Base-by-base conservation (phyloP, 1,140 invertebrate species). In the Heterodera schachtii region DNA sequence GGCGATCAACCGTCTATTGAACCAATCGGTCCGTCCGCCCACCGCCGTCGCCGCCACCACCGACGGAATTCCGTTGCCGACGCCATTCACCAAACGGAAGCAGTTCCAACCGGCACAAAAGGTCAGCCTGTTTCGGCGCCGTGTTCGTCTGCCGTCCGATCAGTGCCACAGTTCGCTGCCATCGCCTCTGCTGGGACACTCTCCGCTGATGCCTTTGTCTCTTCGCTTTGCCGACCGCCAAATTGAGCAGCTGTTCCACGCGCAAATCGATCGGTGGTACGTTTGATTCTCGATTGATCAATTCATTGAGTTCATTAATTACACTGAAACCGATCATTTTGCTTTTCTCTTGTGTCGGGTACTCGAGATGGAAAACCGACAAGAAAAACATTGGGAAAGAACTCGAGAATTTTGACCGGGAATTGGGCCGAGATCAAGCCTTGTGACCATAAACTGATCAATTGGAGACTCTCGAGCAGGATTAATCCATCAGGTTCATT, bases 181-280 rank as follows among this genome's bases (percentile, higher is more conserved):
- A 11, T 31, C 70, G 47, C 44, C 77, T 13, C 64, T 78, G 52
- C 31, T 78, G 4, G 82, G 70, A 19, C 46, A 21, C 57, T 7
- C 78, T 8, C 74, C 86, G 41, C 52, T 85, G 44, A 78, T 80
- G 43, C 47, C 66, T n/a, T 57, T 84, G 9, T 84, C 85, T 0
- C 57, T 88, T 13, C 44, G 52, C 43, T 87, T 87, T 73, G 69
- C 46, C 57, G 87, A 87, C 19, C 21, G 11, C 1, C 76, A 46
- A 19, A 64, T 87, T 44, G 86, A 87, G 73, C 75, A 82, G 31
- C 75, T 49, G 21, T 89, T 83, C 78, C 86, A 90, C 64, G 67
- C 78, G 16, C 81, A 90, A 80, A 83, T 90, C 57, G 88, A 89
- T 80, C 88, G 87, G 41, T 89, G 88, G 88, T 78, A 3, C 9